phyloP scores from a whole-genome alignment of 2,888 invertebrate genomes.

The Polydrusus tereticollis region DNA sequence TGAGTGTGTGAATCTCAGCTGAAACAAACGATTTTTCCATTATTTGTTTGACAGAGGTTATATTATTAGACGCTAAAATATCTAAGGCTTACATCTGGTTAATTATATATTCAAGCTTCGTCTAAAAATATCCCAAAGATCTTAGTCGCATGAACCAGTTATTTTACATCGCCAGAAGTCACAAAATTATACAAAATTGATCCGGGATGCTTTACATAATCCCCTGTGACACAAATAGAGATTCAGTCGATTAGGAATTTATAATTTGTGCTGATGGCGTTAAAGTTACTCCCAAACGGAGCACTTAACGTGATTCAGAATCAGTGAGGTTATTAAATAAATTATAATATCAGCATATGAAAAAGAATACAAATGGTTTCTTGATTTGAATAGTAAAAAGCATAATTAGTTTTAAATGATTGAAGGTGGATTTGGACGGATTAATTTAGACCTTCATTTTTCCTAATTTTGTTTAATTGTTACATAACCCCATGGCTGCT shows the following conservation, averaged over 20 bases:
- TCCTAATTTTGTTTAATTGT: too few relatives aligned
- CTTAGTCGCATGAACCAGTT: not conserved
- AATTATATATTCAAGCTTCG: conserved; percentile 3
- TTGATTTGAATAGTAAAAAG: too few relatives aligned
- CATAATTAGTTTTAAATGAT: too few relatives aligned
- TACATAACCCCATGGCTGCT: too few relatives aligned
- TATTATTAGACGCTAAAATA: not conserved
- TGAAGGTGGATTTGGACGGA: too few relatives aligned
- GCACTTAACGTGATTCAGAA: conserved; percentile 4
- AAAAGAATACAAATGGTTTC: too few relatives aligned
- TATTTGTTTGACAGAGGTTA: too few relatives aligned
- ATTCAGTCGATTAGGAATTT: conserved; percentile 48
- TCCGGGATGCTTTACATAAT: conserved; percentile 43
- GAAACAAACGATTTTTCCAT: not conserved
- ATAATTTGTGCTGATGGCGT: conserved; percentile 41
- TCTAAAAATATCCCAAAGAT: conserved; percentile 7
- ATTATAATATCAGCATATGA: not conserved
- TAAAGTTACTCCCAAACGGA: conserved; percentile 28
- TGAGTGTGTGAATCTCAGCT: too few relatives aligned
- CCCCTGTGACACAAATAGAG: conserved; percentile 44
- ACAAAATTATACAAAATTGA: conserved; percentile 36
- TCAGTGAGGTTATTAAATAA: not conserved
- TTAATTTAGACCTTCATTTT: too few relatives aligned
- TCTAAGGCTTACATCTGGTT: not conserved
- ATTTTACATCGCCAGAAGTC: conserved; percentile 18